phyloP scores from a whole-genome alignment of 2,797 vertebrate species.

The Eulemur coronatus region DNA sequence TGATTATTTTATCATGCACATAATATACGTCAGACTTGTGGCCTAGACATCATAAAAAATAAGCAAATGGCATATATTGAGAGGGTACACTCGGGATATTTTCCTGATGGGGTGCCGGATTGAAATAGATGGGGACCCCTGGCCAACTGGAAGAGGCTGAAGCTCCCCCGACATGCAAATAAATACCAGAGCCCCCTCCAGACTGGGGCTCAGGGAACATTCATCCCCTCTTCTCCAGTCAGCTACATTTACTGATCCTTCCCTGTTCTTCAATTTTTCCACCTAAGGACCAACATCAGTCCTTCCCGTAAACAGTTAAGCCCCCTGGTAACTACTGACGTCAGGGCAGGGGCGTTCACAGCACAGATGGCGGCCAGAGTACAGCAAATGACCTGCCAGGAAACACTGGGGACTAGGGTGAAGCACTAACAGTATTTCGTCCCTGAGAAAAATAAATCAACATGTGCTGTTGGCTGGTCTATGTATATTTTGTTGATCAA shows the following conservation, averaged over 20 bases:
- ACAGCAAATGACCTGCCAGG: no score
- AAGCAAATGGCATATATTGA: background rate
- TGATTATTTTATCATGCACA: background rate
- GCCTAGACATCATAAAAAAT: background rate
- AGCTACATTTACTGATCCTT: background rate
- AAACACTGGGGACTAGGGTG: accelerated
- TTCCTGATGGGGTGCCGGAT: background rate
- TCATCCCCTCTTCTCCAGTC: background rate
- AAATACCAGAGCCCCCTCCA: no score
- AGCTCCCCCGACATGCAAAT: background rate
- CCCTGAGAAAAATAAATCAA: background rate
- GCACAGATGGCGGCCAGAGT: background rate
- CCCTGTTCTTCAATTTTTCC: accelerated
- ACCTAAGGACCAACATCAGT: background rate
- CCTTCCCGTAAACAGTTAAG: background rate
- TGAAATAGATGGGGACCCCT: background rate
- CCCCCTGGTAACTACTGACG: background rate
- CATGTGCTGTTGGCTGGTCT: background rate
- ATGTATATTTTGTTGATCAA: background rate
- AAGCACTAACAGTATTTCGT: background rate
- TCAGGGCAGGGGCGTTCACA: background rate
- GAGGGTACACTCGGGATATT: background rate
- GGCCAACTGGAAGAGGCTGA: background rate
- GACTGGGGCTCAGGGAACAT: background rate
- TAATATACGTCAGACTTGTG: no score